Percentiles rank a stretch among this genome's conserved stretches.
Conservation (phyloP, 2,113 vertebrate species). For the Phrynosoma platyrhinos region DNA sequence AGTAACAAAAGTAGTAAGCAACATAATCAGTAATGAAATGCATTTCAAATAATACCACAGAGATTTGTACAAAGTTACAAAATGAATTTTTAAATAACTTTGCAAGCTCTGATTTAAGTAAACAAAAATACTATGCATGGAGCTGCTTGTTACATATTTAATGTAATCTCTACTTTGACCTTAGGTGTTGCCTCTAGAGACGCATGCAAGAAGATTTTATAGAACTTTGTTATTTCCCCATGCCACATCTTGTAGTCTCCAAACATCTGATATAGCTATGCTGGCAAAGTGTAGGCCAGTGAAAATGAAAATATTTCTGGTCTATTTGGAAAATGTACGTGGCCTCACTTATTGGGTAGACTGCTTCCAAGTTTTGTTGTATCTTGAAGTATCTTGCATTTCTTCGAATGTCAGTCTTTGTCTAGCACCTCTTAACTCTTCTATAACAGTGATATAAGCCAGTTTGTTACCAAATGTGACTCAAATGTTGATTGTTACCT, state of each 20-base stretch:
- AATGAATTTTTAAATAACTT: no score
- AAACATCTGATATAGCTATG: not conserved
- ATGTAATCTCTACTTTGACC: not conserved
- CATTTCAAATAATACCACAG: no score
- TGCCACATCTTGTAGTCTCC: not conserved
- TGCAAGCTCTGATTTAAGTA: no score
- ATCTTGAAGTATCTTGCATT: no score
- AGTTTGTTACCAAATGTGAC: conserved; percentile 45
- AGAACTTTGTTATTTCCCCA: not conserved
- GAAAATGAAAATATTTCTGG: not conserved
- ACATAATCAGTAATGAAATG: no score
- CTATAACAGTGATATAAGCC: not conserved
- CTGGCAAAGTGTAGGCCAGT: not conserved
- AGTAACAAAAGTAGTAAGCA: no score
- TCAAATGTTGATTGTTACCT: conserved; percentile 55
- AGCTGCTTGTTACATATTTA: no score
- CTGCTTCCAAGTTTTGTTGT: not conserved
- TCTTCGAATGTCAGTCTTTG: not conserved
- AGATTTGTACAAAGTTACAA: no score
- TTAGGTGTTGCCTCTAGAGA: not conserved
- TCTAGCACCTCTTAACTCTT: not conserved
- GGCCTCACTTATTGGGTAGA: not conserved
- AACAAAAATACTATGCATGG: no score
- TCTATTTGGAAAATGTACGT: not conserved
- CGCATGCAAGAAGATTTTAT: no score